Evolutionary conservation across 2,888 invertebrate species (phyloP).

Genomic region (Chrysolina oricalcia): DNA sequence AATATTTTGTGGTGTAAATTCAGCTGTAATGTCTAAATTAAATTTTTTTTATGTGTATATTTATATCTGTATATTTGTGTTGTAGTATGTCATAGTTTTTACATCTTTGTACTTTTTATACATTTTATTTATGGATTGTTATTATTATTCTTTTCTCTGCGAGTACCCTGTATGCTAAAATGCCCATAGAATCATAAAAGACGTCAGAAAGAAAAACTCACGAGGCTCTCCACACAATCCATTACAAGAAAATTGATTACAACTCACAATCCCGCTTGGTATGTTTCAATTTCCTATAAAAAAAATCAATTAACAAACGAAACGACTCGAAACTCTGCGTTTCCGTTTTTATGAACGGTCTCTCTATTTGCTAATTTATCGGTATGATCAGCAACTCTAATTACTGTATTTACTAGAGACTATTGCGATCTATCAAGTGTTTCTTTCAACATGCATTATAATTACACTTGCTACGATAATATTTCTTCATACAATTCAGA

Average conservation of each 20-base stretch:
- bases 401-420: conserved; percentile 33
- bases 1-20: no score
- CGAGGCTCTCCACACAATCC: background rate
- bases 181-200: no score
- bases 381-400: conserved; percentile 38
- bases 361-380: conserved; percentile 34
- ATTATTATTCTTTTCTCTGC: no score
- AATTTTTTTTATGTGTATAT: no score
- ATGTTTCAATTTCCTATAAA: background rate
- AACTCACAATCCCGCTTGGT: background rate
- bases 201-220: no score
- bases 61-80: no score
- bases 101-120: no score
- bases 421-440: conserved; percentile 34
- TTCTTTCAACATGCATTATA: conserved; percentile 38
- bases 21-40: no score
- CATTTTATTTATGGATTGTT: no score
- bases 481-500: conserved; percentile 32
- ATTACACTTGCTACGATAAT: conserved; percentile 33
- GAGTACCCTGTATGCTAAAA: no score
- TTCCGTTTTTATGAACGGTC: conserved; percentile 20
- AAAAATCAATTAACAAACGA: conserved; percentile 6
- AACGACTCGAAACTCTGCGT: conserved; percentile 1
- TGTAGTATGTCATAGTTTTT: no score
- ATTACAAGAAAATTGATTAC: background rate